Percentiles rank a stretch among this genome's conserved stretches.
These are phyloP conservation scores for Pseudomyrmex flavicornis DNA, from an alignment of 1,140 invertebrate genomes.

Conservation along the genomic window DNA sequence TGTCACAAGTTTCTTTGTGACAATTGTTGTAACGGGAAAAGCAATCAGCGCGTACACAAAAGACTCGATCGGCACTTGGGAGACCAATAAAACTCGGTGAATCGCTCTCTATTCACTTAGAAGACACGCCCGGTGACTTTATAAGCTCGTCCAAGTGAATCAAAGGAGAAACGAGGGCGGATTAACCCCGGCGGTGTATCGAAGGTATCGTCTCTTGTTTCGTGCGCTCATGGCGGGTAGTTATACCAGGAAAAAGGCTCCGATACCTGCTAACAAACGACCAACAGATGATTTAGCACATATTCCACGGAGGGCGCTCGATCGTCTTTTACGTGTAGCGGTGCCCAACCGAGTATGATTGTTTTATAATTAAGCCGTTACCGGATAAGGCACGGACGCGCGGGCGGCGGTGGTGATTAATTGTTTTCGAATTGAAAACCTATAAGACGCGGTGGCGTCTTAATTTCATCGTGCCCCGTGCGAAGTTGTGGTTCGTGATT, in stretches of 20 bases:
- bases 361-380: conserved; percentile 86
- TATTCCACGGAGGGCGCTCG: conserved; percentile 72
- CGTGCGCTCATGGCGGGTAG: conserved; percentile 69
- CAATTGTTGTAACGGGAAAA: no score
- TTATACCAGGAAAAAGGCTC: conserved; percentile 72
- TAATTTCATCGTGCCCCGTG: conserved; percentile 73
- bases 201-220: conserved; percentile 74
- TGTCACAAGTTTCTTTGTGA: background rate
- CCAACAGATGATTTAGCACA: conserved; percentile 84
- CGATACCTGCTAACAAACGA: conserved; percentile 83
- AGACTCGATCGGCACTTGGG: no score
- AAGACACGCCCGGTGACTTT: background rate
- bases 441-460: conserved; percentile 80
- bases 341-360: conserved; percentile 79
- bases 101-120: conserved; percentile 16
- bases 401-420: conserved; percentile 81
- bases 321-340: conserved; percentile 77
- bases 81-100: background rate
- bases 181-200: conserved; percentile 62
- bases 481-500: conserved; percentile 63
- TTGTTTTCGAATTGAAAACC: conserved; percentile 85
- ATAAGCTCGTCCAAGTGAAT: conserved; percentile 39
- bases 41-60: background rate
- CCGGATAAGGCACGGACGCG: conserved; percentile 68
- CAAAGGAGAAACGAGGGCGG: conserved; percentile 58